Evolutionary conservation across 2,797 vertebrate species (phyloP), one percentile per base, ranked within the genome.

Genomic region (Setipinna tenuifilis): DNA sequence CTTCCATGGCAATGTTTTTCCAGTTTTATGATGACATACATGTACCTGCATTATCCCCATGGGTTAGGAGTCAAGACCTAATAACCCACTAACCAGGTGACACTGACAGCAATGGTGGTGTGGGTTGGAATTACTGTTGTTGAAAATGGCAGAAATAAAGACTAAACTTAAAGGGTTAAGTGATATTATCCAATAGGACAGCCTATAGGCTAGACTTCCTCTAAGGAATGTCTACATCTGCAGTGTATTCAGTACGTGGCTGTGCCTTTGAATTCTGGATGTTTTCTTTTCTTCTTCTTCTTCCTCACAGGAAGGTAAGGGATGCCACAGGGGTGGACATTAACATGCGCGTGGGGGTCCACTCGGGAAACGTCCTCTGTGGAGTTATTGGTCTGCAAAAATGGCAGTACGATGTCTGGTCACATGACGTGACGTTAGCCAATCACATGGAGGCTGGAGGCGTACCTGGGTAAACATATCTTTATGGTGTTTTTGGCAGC

Each of bases 401-500:
- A 93, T 99, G 98, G 98, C 98, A 99, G 90, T 99, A 99, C 0
- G 98, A 99, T 4, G 98, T 99, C 48, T 99, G 98, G 98, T 99
- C 98, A 25, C 98, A 99, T 50, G 98, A 99, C 0, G 98, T 99
- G 25, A 99, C 98, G 2, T 91, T 99, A 84, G 98, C 98, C 92
- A 99, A 99, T 92, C 98, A 99, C 89, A 99, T 99, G 98, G 98
- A 99, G 91, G 98, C 98, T 25, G 98, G 98, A 86, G 98, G 98
- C 44, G 96, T 99, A 81, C 98, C 98, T 0, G 98, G 98, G 98
- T 99, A 95, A 95, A 95, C 6, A 28, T 0, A 35, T 75, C 16
- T 75, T 0, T 7, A 17, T 5, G 0, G 12, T 35, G 28, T 71
- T 54, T 35, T 71, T 31, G 65, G 0, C 23, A 35, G 2, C 28